Percentiles rank a stretch among this genome's conserved stretches.
Conservation (phyloP, 1,140 invertebrate species). For the Lineus longissimus region DNA sequence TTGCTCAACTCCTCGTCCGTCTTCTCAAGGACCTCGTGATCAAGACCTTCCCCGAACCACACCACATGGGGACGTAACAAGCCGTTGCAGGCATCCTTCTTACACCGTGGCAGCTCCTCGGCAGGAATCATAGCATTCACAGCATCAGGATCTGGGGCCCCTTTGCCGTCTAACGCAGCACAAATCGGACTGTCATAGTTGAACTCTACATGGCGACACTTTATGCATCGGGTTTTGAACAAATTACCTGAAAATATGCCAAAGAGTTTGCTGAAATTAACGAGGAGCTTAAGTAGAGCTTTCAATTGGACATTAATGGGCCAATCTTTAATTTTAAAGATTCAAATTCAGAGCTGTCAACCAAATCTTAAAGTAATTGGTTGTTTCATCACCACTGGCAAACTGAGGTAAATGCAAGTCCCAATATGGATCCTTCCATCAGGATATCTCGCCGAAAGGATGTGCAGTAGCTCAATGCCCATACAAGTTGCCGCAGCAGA, state of each 20-base stretch:
- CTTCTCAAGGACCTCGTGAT: conserved; percentile 62
- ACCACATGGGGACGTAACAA: conserved; percentile 81
- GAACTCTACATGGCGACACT: conserved; percentile 66
- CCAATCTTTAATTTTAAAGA: too few species aligned
- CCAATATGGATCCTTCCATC: too few species aligned
- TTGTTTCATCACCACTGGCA: too few species aligned
- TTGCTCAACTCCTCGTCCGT: conserved; percentile 63
- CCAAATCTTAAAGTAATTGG: too few species aligned
- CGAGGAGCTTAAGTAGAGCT: neutral
- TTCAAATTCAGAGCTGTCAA: too few species aligned
- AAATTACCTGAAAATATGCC: conserved; percentile 58
- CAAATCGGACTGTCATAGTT: conserved; percentile 83
- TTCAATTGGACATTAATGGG: too few species aligned
- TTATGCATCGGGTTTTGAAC: conserved; percentile 76
- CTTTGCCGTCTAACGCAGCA: conserved; percentile 61
- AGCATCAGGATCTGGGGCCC: conserved; percentile 58
- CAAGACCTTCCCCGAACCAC: conserved; percentile 84
- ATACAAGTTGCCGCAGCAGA: too few species aligned
- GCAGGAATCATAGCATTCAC: conserved; percentile 62
- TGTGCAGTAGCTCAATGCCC: too few species aligned
- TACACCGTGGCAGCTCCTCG: conserved; percentile 69
- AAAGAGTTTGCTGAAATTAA: neutral
- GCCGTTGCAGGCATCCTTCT: conserved; percentile 62
- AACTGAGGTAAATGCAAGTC: too few species aligned
- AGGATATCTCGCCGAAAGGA: too few species aligned